Percentiles rank a stretch among this genome's conserved stretches.
Evolutionary conservation across 2,797 vertebrate genomes (phyloP).

Genomic region (Gymnopithys bicolor): DNA sequence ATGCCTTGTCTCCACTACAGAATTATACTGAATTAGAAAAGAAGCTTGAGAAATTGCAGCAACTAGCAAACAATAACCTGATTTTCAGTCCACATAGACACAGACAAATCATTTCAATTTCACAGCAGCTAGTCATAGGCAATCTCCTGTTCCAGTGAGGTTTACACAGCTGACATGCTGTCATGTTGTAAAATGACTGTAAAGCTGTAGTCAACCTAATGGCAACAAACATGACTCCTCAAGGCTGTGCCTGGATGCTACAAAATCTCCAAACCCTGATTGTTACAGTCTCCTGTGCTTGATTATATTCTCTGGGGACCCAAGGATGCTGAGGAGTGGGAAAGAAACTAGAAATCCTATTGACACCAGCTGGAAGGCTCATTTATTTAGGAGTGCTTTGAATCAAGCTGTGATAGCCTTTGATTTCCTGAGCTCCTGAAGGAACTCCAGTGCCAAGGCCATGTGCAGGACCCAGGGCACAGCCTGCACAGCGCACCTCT

Average conservation of each 20-base stretch:
- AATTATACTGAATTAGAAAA: neutral
- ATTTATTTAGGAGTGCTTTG: neutral
- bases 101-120: constrained; percentile 42
- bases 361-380: constrained; percentile 13
- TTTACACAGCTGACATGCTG: constrained; percentile 28
- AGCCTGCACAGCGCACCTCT: neutral
- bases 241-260: constrained; percentile 12
- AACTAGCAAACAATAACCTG: neutral
- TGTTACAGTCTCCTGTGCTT: neutral
- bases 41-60: neutral
- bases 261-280: neutral
- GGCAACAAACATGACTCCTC: constrained; percentile 43
- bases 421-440: neutral
- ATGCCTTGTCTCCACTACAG: neutral
- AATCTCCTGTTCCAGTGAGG: constrained; percentile 1
- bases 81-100: neutral
- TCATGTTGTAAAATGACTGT: constrained; percentile 33
- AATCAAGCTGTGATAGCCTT: neutral
- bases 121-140: constrained; percentile 19
- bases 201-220: constrained; percentile 33
- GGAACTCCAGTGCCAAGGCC: neutral
- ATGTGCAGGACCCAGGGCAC: fast-evolving
- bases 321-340: neutral
- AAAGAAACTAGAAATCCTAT: neutral
- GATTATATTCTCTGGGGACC: neutral